Conservation (phyloP, 2,797 vertebrate species). For the Lemur catta region DNA sequence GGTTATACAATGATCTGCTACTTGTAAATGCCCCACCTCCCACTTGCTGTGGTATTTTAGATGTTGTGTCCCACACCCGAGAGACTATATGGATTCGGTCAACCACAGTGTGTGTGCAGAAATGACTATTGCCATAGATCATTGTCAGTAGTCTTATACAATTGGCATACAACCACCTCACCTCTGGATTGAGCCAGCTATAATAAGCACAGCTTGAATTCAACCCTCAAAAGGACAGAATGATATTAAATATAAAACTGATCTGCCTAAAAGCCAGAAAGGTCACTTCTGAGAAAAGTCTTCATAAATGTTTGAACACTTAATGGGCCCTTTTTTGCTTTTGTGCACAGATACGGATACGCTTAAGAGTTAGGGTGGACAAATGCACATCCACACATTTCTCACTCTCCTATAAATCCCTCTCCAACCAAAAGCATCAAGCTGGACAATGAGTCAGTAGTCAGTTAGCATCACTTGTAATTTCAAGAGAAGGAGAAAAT, state of each 20-base stretch:
- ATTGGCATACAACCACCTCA: not conserved
- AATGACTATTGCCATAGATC: conserved; percentile 14
- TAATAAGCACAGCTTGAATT: conserved; percentile 14
- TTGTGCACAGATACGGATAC: not conserved
- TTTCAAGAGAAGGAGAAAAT: conserved; percentile 43
- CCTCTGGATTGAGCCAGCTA: not conserved
- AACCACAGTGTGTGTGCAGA: not conserved
- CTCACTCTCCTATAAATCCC: not conserved
- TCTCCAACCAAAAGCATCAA: not conserved
- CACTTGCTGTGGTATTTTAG: conserved; percentile 19
- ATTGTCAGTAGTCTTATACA: not conserved
- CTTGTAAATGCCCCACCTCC: conserved; percentile 31
- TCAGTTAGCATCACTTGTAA: not conserved
- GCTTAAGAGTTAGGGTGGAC: not conserved
- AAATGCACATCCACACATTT: not conserved
- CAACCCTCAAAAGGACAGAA: not conserved
- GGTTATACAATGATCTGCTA: conserved; percentile 40
- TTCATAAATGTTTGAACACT: conserved; percentile 6
- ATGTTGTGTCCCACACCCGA: conserved; percentile 7
- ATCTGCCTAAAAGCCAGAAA: not conserved
- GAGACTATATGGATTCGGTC: conserved; percentile 6
- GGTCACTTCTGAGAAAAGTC: not conserved
- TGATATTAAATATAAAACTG: not conserved
- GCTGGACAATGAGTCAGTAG: not conserved
- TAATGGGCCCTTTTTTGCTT: not conserved